Evolutionary conservation across 2,797 vertebrate species (phyloP), one percentile per base, ranked within the genome.

Genomic region (Pipistrellus pipistrellus): DNA sequence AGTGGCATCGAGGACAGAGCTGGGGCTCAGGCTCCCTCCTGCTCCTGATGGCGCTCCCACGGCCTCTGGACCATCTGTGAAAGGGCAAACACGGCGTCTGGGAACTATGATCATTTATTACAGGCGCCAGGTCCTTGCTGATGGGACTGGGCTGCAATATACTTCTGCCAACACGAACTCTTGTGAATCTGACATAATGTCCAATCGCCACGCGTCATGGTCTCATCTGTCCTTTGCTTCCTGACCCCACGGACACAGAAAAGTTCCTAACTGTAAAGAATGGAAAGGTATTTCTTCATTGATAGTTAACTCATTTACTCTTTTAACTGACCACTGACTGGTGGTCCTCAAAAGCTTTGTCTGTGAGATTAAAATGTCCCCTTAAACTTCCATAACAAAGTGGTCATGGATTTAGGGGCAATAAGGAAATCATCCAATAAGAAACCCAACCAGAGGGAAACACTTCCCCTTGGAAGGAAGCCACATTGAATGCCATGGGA

Each of bases 381-480:
- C 68, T 71, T 64, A 46, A 90, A 71, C 30, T 55, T 93, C 82
- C 48, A 5, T 30, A 35, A 78, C 69, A 23, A 92, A 69, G 62
- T 14, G 27, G 41, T 1, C 38, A 30, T 15, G 4, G 27, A 32
- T 30, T 59, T 55, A 85, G 32, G 6, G 25, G n/a, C 4, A 80
- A 75, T 38, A 78, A 71, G 17, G 27, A 21, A 69, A 93, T 51
- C 17, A 57, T 6, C 23, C 8, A 57, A 48, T 12, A 44, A 32
- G 53, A 51, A 83, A 84, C 55, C 32, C 35, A 35, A 53, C 17
- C 51, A 84, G 20, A 72, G 3, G 32, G 30, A 86, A 89, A 35
- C 20, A 14, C 23, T 12, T 13, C 35, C 41, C 38, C 32, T 32
- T 55, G 55, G 69, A 80, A 83, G 38, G 59, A 78, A 62, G 62